Evolutionary conservation across 2,888 invertebrate species (phyloP).

Genomic region (Trissolcus brochymenae): DNA sequence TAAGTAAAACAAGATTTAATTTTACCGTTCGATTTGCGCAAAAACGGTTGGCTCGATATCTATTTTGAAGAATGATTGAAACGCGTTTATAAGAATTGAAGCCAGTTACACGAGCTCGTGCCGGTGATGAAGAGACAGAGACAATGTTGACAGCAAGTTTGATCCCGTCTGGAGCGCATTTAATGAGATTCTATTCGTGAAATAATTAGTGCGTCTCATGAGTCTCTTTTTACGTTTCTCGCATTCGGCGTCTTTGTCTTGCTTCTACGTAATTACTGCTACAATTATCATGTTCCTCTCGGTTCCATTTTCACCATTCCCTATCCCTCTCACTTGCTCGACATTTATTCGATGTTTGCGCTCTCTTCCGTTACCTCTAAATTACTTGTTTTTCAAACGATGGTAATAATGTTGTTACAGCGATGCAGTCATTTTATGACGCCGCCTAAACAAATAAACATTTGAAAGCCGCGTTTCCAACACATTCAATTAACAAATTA

Average conservation of each 20-base stretch:
- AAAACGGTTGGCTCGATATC: not conserved
- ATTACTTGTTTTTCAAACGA: constrained; percentile 48
- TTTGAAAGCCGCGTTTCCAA: not conserved
- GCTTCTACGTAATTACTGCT: constrained; percentile 64
- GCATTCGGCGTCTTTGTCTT: constrained; percentile 34
- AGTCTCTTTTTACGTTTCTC: constrained; percentile 57
- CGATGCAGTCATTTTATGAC: constrained; percentile 21
- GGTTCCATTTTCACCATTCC: constrained; percentile 25
- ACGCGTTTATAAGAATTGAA: constrained; percentile 26
- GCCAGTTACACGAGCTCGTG: constrained; percentile 25
- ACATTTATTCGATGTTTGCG: constrained; percentile 43
- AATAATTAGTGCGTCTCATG: constrained; percentile 69
- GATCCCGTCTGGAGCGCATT: constrained; percentile 62
- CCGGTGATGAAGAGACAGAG: constrained; percentile 31
- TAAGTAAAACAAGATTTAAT: not conserved
- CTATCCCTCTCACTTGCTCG: constrained; percentile 27
- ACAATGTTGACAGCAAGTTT: constrained; percentile 63
- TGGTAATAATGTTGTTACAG: constrained; percentile 42
- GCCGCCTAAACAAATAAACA: constrained; percentile 26
- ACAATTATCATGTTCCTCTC: constrained; percentile 64
- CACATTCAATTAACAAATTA: not conserved
- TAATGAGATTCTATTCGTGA: constrained; percentile 67
- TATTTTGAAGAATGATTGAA: constrained; percentile 30
- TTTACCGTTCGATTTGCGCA: not conserved
- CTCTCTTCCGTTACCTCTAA: constrained; percentile 27